These are phyloP conservation scores for Xanthorhoe designata DNA, from an alignment of 2,888 invertebrate genomes.

Conservation along the genomic window DNA sequence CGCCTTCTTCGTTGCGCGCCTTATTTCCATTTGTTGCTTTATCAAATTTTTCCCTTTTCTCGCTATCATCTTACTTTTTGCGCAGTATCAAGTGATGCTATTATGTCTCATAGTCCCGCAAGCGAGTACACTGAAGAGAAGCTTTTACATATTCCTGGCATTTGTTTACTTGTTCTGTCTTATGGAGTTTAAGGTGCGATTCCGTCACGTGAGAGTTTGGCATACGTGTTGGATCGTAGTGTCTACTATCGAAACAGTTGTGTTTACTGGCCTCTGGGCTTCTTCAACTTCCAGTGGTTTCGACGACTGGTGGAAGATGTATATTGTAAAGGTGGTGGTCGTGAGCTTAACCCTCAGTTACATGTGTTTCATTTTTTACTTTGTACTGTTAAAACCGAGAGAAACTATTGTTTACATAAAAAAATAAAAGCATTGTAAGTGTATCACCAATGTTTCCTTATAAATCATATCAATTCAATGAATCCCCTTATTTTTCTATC, in stretches of 20 bases:
- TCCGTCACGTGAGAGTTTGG: constrained; percentile 89
- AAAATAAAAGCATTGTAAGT: constrained; percentile 47
- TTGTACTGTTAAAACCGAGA: constrained; percentile 87
- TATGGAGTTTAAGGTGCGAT: constrained; percentile 92
- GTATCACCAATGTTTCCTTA: constrained; percentile 35
- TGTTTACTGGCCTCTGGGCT: constrained; percentile 89
- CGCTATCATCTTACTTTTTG: constrained; percentile 84
- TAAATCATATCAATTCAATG: constrained; percentile 42
- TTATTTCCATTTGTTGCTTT: constrained; percentile 89
- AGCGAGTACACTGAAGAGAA: constrained; percentile 79
- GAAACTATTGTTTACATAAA: constrained; percentile 80
- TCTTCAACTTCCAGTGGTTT: constrained; percentile 76
- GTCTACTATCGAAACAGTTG: constrained; percentile 87
- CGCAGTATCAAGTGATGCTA: constrained; percentile 89
- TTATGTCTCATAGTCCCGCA: constrained; percentile 88
- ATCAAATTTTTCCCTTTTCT: constrained; percentile 88
- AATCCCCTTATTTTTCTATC: constrained; percentile 41
- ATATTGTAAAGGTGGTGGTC: constrained; percentile 87
- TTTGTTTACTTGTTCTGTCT: constrained; percentile 91
- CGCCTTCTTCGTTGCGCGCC: constrained; percentile 89
- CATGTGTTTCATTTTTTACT: constrained; percentile 87
- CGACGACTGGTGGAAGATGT: constrained; percentile 90
- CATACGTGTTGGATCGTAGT: constrained; percentile 88
- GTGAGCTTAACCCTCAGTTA: constrained; percentile 86
- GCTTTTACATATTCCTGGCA: constrained; percentile 89